These are phyloP conservation scores for Ecliptopera silaceata DNA, from an alignment of 2,888 invertebrate genomes.

Conservation along the genomic window DNA sequence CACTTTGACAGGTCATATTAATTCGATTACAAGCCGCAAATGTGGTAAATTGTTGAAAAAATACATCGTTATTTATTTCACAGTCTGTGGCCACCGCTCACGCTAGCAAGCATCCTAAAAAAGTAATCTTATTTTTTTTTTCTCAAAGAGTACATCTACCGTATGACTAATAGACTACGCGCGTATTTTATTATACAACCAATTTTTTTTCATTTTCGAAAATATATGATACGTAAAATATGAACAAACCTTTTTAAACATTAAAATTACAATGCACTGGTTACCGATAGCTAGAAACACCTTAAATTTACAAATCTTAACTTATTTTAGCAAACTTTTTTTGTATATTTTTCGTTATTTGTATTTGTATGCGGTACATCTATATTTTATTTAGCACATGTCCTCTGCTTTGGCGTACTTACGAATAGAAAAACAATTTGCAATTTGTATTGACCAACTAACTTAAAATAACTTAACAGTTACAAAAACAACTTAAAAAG, in stretches of 20 bases:
- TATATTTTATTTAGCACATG: conserved; percentile 51
- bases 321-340: conserved; percentile 63
- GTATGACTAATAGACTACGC: conserved; percentile 50
- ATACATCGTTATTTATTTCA: conserved; percentile 46
- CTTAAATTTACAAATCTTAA: conserved; percentile 55
- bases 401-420: conserved; percentile 78
- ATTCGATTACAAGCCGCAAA: conserved; percentile 38
- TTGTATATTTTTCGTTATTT: conserved; percentile 43
- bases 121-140: conserved; percentile 55
- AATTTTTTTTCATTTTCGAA: conserved; percentile 47
- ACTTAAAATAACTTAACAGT: conserved; percentile 77
- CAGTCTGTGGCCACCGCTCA: conserved; percentile 38
- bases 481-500: conserved; percentile 48
- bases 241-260: conserved; percentile 35
- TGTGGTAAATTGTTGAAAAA: conserved; percentile 46
- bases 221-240: conserved; percentile 40
- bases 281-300: conserved; percentile 32
- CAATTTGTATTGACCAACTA: conserved; percentile 53
- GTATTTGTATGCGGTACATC: conserved; percentile 38
- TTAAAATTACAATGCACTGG: conserved; percentile 32
- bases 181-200: conserved; percentile 58
- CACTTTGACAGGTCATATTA: conserved; percentile 21
- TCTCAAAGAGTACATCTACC: conserved; percentile 47
- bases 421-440: conserved; percentile 66
- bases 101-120: conserved; percentile 63